Evolutionary conservation across 2,113 vertebrate species (phyloP), one percentile per base, ranked within the genome.

Genomic region (Cryptotis parvus): DNA sequence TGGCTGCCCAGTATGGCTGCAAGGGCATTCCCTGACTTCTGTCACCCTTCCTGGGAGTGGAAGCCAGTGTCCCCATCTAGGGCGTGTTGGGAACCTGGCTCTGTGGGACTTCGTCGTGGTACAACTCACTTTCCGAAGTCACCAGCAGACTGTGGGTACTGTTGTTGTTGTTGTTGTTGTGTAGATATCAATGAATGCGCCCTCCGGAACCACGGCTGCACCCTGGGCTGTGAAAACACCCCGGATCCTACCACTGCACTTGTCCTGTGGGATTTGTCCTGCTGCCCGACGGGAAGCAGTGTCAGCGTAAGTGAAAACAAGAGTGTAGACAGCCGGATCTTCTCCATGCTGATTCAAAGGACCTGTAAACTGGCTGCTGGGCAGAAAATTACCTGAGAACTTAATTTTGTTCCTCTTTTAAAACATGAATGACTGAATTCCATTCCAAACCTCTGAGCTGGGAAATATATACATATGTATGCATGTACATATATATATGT

Each of bases 201-300:
- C 78, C 97, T 98, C 39, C 98, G 98, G 99, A 99, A 98, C 79
- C 99, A 99, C 0, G 99, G 99, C 92, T 99, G 99, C 96, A 99
- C 99, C 91, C 98, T 99, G 31, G 99, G 99, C 10, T 99, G 99
- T 96, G 98, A 99, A 95, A 99, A 99, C 90, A 95, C 97, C 99
- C 98, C 2, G 99, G 99, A 3, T 99, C 99, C 41, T 99, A 99
- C 94, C 98, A 99, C 88, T 99, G 99, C 89, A 99, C 98, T n/a
- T 99, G 99, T 73, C 99, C 99, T 0, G 90, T 94, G 84, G 99
- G 99, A 52, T 99, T 99, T 29, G 94, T 98, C 87, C 97, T 99
- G 87, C 97, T 99, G 72, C 97, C 99, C 1, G 99, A 99, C 61
- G 98, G 98, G 95, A 99, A 98, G 97, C 98, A 98, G 0, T 99